Percentiles rank a stretch among this genome's conserved stretches.
Evolutionary conservation across 2,113 vertebrate species (phyloP).

Genomic region (Anser cygnoides): DNA sequence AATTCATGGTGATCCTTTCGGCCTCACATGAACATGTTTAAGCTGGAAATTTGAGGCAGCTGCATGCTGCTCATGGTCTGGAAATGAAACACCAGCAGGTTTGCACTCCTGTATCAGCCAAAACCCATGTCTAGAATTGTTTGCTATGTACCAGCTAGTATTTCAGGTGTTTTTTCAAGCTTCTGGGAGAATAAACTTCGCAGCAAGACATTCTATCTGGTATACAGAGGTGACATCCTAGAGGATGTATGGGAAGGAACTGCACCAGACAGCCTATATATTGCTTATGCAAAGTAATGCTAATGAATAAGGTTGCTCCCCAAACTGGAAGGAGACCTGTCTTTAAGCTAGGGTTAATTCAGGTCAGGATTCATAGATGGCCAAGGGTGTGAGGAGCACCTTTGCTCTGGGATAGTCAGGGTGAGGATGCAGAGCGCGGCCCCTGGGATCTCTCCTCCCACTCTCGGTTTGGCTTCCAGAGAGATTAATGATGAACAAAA

Average conservation of each 20-base stretch:
- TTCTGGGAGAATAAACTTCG: background rate
- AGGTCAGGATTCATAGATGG: background rate
- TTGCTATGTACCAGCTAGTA: background rate
- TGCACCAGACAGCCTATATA: background rate
- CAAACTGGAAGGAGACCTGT: background rate
- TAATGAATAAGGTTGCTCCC: background rate
- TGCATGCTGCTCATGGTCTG: background rate
- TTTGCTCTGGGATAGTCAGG: background rate
- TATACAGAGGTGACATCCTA: rapidly evolving
- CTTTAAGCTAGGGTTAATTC: background rate
- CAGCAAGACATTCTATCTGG: background rate
- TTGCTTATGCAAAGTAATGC: background rate
- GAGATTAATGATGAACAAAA: background rate
- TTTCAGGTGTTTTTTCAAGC: background rate
- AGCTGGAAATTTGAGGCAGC: background rate
- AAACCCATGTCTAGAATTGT: rapidly evolving
- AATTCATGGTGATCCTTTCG: background rate
- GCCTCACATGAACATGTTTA: rapidly evolving
- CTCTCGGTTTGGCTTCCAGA: rapidly evolving
- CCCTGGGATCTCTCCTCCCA: background rate
- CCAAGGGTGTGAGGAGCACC: too few species aligned
- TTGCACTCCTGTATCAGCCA: background rate
- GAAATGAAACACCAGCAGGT: background rate
- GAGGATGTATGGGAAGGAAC: background rate
- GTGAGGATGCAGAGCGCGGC: background rate